Conservation (phyloP, 2,888 invertebrate genomes). For the Drosophila flavopinicola region DNA sequence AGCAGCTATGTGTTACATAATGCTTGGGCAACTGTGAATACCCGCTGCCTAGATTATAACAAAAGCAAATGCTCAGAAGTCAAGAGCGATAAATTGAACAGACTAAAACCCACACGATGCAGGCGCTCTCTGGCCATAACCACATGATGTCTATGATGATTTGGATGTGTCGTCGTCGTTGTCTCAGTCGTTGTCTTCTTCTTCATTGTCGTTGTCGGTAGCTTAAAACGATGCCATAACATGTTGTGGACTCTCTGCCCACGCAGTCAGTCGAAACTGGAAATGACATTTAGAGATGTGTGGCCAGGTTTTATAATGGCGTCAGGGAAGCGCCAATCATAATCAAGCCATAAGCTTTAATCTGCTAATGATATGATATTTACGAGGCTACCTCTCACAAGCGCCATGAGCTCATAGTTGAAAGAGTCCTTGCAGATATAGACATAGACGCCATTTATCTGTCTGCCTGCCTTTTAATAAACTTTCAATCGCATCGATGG, state of each 20-base stretch:
- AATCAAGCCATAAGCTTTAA: constrained; percentile 64
- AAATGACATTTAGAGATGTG: constrained; percentile 20
- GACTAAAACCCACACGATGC: constrained; percentile 71
- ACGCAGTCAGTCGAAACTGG: constrained; percentile 42
- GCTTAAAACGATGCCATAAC: constrained; percentile 59
- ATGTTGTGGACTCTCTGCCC: constrained; percentile 50
- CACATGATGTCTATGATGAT: constrained; percentile 29
- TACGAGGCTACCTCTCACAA: constrained; percentile 27
- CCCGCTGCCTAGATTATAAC: constrained; percentile 6
- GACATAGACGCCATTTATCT: constrained; percentile 37
- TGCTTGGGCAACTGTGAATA: not conserved
- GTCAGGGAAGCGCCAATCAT: constrained; percentile 62
- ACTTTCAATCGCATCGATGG: constrained; percentile 53
- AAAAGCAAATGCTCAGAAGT: constrained; percentile 67
- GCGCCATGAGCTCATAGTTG: constrained; percentile 22
- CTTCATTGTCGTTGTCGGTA: constrained; percentile 38
- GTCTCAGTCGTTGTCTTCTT: constrained; percentile 6
- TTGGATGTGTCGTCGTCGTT: constrained; percentile 28
- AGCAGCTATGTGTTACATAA: not conserved
- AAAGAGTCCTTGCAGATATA: constrained; percentile 1
- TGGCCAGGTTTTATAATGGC: constrained; percentile 44
- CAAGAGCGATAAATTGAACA: constrained; percentile 73
- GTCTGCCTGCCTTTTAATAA: constrained; percentile 50
- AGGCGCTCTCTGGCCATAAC: constrained; percentile 53
- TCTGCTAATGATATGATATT: constrained; percentile 41